These are phyloP conservation scores for Phrynosoma blainvillii DNA, from an alignment of 2,113 vertebrate genomes.

Conservation along the genomic window DNA sequence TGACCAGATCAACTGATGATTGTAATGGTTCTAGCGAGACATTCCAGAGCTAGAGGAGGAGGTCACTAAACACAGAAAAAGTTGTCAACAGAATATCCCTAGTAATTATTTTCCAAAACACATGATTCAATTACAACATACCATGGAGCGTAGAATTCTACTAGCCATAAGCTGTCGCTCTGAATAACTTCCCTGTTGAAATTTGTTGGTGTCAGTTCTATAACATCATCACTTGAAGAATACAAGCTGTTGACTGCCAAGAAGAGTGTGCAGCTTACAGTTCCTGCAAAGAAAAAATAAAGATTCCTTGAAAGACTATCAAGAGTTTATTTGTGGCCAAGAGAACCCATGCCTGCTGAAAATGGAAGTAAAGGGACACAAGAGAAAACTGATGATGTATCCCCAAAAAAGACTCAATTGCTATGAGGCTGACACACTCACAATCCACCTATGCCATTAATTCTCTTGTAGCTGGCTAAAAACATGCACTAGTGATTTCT, in stretches of 20 bases:
- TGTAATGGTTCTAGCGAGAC: not conserved
- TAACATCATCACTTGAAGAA: constrained; percentile 89
- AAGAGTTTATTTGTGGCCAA: not conserved
- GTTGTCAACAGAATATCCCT: not conserved
- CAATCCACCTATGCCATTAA: no score
- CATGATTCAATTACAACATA: constrained; percentile 72
- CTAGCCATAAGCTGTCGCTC: constrained; percentile 91
- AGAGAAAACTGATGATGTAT: no score
- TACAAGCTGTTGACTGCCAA: constrained; percentile 84
- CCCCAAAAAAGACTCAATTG: no score
- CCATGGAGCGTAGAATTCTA: constrained; percentile 98
- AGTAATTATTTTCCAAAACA: not conserved
- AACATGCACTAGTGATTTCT: no score
- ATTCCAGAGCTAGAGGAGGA: not conserved
- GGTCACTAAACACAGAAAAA: not conserved
- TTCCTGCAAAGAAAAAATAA: constrained; percentile 74
- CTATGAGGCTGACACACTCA: no score
- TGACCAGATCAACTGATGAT: not conserved
- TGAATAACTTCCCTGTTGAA: constrained; percentile 95
- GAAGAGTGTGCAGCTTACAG: constrained; percentile 83
- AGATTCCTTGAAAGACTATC: constrained; percentile 1
- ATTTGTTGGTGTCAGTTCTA: constrained; percentile 90
- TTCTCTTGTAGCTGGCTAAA: no score
- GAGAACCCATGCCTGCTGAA: not conserved
- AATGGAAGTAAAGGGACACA: not conserved